Evolutionary conservation across 2,888 invertebrate species (phyloP).

Genomic region (Acanthopleura granulata): DNA sequence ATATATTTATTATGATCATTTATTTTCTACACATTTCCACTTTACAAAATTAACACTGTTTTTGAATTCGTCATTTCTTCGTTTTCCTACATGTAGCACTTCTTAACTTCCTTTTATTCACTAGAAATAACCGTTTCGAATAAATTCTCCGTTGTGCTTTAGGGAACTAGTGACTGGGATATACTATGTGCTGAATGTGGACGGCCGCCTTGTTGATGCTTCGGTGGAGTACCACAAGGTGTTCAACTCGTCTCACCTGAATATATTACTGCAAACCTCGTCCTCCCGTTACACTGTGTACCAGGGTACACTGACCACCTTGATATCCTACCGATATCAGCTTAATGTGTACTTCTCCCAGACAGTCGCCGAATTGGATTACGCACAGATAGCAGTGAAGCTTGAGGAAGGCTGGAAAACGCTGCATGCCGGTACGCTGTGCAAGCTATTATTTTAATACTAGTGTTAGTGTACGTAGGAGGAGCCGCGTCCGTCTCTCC

Average conservation of each 20-base stretch:
- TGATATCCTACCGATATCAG: neutral
- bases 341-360: neutral
- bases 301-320: neutral
- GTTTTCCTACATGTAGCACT: too few species aligned
- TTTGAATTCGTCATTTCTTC: too few species aligned
- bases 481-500: too few species aligned
- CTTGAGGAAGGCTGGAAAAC: neutral
- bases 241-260: neutral
- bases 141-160: neutral
- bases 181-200: neutral
- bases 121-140: too few species aligned
- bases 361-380: neutral
- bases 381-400: neutral
- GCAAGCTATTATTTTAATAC: too few species aligned
- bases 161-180: slow-evolving; percentile 12
- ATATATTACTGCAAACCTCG: neutral
- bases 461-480: too few species aligned
- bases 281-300: neutral
- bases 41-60: too few species aligned
- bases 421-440: neutral
- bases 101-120: too few species aligned
- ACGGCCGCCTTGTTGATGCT: neutral
- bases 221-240: neutral
- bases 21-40: too few species aligned
- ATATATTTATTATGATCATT: too few species aligned